These are phyloP conservation scores for Zalophus californianus DNA, from an alignment of 2,797 vertebrate species.

Conservation along the genomic window DNA sequence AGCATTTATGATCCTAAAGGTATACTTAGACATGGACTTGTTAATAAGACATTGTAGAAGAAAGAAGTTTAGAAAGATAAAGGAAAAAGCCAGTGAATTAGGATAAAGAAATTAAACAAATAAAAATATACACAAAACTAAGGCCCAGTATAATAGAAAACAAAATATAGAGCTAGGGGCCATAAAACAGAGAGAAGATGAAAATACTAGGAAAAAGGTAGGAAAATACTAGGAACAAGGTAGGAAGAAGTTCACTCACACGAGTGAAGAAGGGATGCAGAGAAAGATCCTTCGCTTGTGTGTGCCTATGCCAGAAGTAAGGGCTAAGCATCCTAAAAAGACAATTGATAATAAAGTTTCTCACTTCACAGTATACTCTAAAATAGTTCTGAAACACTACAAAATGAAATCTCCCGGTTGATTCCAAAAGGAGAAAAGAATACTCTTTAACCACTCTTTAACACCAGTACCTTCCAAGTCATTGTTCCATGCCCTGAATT, in stretches of 20 bases:
- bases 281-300: background rate
- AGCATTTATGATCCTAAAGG: background rate
- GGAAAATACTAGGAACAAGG: background rate
- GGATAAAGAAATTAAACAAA: background rate
- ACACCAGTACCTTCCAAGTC: background rate
- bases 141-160: background rate
- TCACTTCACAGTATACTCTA: background rate
- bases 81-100: background rate
- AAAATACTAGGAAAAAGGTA: background rate
- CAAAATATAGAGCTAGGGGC: background rate
- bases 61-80: background rate
- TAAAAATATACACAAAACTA: background rate
- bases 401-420: background rate
- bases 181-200: background rate
- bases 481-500: background rate
- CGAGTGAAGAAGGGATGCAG: accelerated
- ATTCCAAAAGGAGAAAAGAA: background rate
- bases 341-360: background rate
- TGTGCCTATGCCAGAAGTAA: background rate
- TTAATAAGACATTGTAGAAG: background rate
- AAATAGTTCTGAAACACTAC: background rate
- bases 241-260: background rate
- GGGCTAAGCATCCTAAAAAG: background rate
- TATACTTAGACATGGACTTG: background rate
- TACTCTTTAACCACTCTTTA: background rate